A percentile compares a stretch with the other conserved stretches of the same genome.
phyloP scores from a whole-genome alignment of 2,888 invertebrate species.

The Digitonthophagus gazella region DNA sequence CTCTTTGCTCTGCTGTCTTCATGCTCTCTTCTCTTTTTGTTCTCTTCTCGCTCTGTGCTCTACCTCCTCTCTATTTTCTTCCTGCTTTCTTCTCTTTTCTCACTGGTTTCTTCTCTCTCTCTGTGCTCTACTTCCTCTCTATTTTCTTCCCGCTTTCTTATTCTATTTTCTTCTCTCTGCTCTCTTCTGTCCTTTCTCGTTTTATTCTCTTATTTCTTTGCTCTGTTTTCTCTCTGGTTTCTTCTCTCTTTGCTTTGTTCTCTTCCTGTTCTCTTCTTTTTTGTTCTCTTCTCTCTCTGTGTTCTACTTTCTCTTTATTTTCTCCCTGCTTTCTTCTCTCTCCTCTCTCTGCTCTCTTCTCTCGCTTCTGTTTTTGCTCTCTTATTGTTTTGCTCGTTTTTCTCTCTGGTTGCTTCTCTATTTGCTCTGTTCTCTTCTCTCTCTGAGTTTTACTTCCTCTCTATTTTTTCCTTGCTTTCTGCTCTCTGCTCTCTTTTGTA shows the following conservation, averaged over 20 bases:
- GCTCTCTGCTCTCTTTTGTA: neutral
- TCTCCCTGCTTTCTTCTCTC: constrained; percentile 30
- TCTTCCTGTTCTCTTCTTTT: too few relatives aligned
- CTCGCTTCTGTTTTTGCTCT: neutral
- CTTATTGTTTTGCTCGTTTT: neutral
- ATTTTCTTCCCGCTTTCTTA: constrained; percentile 35
- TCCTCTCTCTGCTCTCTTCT: neutral
- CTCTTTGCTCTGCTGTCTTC: too few relatives aligned
- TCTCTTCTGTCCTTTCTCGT: neutral
- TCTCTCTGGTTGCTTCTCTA: neutral
- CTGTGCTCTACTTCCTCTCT: neutral
- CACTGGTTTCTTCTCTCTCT: neutral
- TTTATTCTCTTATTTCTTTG: neutral
- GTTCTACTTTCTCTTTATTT: constrained; percentile 24
- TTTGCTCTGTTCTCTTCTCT: neutral
- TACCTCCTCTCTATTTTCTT: neutral
- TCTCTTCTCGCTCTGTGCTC: neutral
- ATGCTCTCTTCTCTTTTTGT: constrained; percentile 13
- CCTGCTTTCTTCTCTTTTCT: neutral
- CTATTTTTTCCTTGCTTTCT: neutral
- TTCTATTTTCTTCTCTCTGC: constrained; percentile 24
- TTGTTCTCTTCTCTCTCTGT: neutral
- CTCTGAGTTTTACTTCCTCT: neutral
- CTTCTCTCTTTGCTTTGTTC: neutral
- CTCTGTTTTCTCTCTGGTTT: neutral